Evolutionary conservation across 1,140 invertebrate genomes (phyloP).

Genomic region (Nautilus pompilius): DNA sequence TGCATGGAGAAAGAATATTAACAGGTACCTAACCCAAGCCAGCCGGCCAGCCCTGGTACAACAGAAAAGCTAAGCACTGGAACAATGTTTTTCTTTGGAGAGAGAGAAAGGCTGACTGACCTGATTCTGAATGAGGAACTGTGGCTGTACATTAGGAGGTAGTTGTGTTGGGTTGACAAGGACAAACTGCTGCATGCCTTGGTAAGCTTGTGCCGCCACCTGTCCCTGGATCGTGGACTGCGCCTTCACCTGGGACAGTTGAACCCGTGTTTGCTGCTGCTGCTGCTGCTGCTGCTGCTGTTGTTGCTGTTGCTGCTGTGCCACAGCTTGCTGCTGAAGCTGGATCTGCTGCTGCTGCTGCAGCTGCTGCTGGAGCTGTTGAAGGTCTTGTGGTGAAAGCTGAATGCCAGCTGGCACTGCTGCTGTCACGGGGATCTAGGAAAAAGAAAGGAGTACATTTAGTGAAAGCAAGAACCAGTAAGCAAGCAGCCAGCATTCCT

Average conservation of each 20-base stretch:
- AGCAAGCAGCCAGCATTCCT: too few species aligned
- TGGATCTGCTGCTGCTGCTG: conserved; percentile 50
- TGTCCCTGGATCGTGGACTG: too few species aligned
- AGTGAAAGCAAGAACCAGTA: too few species aligned
- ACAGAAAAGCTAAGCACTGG: too few species aligned
- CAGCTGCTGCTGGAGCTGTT: conserved; percentile 55
- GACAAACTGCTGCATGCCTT: conserved; percentile 67
- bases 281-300: conserved; percentile 27
- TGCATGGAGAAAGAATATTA: too few species aligned
- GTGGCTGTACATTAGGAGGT: conserved; percentile 58
- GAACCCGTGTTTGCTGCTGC: conserved; percentile 6
- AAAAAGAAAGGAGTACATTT: not conserved
- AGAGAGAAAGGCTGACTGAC: too few species aligned
- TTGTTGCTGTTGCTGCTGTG: conserved; percentile 17
- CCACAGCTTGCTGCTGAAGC: conserved; percentile 13
- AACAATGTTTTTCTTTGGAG: too few species aligned
- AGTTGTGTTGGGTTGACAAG: conserved; percentile 65
- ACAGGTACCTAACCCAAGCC: too few species aligned
- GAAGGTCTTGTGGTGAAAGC: conserved; percentile 63
- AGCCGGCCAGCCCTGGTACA: too few species aligned
- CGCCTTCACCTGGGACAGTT: not conserved
- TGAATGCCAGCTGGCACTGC: conserved; percentile 43
- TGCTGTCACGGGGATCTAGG: conserved; percentile 38
- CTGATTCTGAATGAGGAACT: conserved; percentile 79
- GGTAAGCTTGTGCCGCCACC: conserved; percentile 6